Evolutionary conservation across 2,113 vertebrate genomes (phyloP).

Genomic region (Myodes glareolus): DNA sequence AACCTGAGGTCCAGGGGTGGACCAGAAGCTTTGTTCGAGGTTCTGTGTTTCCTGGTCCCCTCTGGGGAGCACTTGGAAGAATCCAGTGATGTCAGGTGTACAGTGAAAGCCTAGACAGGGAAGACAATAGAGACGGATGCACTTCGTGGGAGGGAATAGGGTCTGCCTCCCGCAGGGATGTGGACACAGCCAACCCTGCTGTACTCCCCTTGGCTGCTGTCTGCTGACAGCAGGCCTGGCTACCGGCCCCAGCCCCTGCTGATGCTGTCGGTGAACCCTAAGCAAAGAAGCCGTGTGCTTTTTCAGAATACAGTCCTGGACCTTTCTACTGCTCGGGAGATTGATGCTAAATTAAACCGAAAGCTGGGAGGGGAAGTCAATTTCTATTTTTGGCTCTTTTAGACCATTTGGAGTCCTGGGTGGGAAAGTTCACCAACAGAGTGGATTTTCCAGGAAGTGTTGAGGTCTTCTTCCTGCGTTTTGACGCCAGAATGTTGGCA

Average conservation of each 20-base stretch:
- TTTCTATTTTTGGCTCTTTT: background rate
- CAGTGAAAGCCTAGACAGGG: background rate
- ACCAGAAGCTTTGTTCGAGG: background rate
- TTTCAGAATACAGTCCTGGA: background rate
- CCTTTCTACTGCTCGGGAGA: background rate
- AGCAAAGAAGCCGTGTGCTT: background rate
- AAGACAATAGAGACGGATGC: background rate
- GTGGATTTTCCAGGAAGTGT: background rate
- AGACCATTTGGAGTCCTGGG: background rate
- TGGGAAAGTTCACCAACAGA: background rate
- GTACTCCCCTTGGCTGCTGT: background rate
- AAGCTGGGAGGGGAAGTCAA: background rate
- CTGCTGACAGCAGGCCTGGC: background rate
- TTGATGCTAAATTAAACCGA: background rate
- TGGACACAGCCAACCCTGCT: background rate
- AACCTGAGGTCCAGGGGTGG: background rate
- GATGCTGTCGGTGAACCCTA: background rate
- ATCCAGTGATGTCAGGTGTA: background rate
- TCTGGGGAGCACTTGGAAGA: background rate
- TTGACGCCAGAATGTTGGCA: background rate
- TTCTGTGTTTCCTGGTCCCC: rapidly evolving
- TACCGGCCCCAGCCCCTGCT: background rate
- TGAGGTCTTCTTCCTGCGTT: background rate
- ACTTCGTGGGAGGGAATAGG: background rate
- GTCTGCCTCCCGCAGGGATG: background rate